Percentiles rank a stretch among this genome's conserved stretches.
Evolutionary conservation across 2,113 vertebrate species (phyloP).

Genomic region (Dasypus novemcinctus): DNA sequence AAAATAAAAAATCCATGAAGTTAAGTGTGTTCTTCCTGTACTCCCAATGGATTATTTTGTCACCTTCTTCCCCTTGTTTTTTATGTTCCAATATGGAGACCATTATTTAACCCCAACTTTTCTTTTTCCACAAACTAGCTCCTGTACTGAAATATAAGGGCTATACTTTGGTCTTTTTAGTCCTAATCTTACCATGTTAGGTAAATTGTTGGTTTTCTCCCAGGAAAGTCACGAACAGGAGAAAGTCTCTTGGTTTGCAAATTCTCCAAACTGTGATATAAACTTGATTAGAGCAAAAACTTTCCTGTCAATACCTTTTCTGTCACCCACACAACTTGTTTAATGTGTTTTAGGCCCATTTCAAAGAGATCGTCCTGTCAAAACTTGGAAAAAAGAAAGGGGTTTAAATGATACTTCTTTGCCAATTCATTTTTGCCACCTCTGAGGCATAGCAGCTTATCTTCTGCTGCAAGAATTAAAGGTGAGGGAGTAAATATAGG

Average conservation of each 20-base stretch:
- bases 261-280: neutral
- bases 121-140: neutral
- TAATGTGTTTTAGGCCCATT: neutral
- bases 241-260: neutral
- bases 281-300: neutral
- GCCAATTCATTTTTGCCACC: neutral
- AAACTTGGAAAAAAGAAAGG: neutral
- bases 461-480: neutral
- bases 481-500: neutral
- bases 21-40: neutral
- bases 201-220: neutral
- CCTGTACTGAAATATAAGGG: neutral
- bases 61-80: neutral
- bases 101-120: neutral
- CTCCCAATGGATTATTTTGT: neutral
- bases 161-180: neutral
- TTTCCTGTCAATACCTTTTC: neutral
- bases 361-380: neutral
- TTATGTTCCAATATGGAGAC: neutral
- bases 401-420: neutral
- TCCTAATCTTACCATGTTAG: neutral
- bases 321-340: neutral
- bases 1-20: neutral
- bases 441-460: neutral
- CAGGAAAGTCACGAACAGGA: neutral